Evolutionary conservation across 2,797 vertebrate genomes (phyloP).

Genomic region (Myotis myotis): DNA sequence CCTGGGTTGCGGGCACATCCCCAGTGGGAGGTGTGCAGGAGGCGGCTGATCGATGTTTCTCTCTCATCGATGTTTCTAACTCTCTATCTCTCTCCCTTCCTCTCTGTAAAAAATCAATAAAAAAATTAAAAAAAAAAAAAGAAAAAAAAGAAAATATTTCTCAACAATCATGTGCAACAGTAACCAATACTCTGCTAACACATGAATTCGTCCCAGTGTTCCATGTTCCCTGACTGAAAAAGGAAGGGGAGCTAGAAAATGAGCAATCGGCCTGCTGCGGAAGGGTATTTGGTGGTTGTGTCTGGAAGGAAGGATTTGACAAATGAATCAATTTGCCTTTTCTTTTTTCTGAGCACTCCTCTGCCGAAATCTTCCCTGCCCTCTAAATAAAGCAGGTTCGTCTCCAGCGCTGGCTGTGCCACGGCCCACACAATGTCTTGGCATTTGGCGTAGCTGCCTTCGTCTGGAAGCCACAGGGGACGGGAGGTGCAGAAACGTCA

Average conservation of each 20-base stretch:
- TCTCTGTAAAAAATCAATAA: no score
- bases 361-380: not conserved
- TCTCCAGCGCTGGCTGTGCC: not conserved
- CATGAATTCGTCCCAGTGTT: not conserved
- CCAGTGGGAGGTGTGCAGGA: no score
- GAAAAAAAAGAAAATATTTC: no score
- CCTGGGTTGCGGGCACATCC: no score
- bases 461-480: not conserved
- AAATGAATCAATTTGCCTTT: not conserved
- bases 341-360: not conserved
- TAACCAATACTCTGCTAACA: not conserved
- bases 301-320: not conserved
- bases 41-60: no score
- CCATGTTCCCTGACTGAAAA: not conserved
- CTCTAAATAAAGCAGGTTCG: not conserved
- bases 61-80: no score
- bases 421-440: not conserved
- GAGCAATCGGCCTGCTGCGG: not conserved
- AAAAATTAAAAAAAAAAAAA: no score
- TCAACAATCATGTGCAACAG: not conserved
- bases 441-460: not conserved
- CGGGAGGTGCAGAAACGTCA: not conserved
- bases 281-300: not conserved
- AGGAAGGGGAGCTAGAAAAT: not conserved
- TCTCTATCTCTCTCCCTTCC: no score